Evolutionary conservation across 2,113 vertebrate species (phyloP), one percentile per base, ranked within the genome.

Genomic region (Amphiprion percula): DNA sequence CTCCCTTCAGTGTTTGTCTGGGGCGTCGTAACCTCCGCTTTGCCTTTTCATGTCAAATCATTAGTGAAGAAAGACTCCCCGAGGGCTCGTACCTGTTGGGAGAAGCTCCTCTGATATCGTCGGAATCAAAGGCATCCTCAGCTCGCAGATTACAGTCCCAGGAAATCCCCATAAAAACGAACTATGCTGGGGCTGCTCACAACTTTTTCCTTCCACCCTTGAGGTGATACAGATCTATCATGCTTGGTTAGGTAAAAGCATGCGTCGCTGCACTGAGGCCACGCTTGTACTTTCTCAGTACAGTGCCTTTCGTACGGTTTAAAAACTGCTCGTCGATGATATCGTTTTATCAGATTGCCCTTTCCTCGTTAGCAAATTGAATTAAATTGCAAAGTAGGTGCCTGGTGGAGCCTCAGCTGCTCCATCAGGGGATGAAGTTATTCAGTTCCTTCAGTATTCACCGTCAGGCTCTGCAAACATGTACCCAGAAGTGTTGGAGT

Each of bases 1-100:
- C 62, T 14, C 71, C 77, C 41, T 19, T 73, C 47, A 0, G 23
- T 77, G 70, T 85, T 79, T 71, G 73, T 83, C 54, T 72, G 30
- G 52, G 37, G 53, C 26, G 1, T 66, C 73, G 23, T 70, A 77
- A 81, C 52, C 68, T 63, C 59, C 9, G 9, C 76, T 79, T 75
- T 74, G 49, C 78, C 83, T 66, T 84, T 82, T 90, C 77, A 85
- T 73, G 78, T 85, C 26, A 58, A 76, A 68, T 86, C 78, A 81
- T 90, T 84, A 82, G 56, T 39, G 69, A 23, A 73, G 74, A 49
- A 64, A 30, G 26, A 8, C 33, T 33, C 75, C 87, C 80, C 3
- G 62, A 49, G 80, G 86, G 86, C 59, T 69, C 6, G 3, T 79
- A 78, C 74, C 69, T 83, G 61, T 61, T 82, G 65, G 55, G 80